Base-by-base conservation (phyloP, 2,113 vertebrate species). In the Hylia prasina region DNA sequence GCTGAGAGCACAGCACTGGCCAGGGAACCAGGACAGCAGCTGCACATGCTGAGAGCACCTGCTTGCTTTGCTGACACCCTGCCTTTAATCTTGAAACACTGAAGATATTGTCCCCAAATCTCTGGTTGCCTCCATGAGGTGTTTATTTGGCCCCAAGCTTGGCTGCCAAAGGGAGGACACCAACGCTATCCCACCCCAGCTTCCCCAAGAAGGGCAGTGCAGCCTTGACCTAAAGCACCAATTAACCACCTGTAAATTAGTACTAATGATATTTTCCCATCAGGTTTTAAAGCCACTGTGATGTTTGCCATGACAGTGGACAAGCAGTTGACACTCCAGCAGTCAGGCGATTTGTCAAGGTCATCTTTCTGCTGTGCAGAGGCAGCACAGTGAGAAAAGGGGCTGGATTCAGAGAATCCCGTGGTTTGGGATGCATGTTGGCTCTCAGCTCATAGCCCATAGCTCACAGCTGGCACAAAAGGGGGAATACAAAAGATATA, bases 301-400 rank as follows among this genome's bases (percentile, higher is more conserved):
- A 44, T 24, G 10, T 40, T 82, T 73, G 28, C 16, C 14, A 35
- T 3, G 22, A 25, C 4, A 12, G 61, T 22, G 31, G 54, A 35
- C 35, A 13, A 45, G 24, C 15, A n/a, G n/a, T n/a, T n/a, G n/a
- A n/a, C n/a, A n/a, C 48, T 45, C 35, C 6, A 22, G 47, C 48
- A 17, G 2, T 21, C 35, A 44, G 39, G 10, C 0, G 0, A 44
- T 27, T 31, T 35, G 17, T 40, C 4, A 48, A 72, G 82, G 73
- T 77, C 64, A 7, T 20, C 19, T 11, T 45, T 33, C 18, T 0
- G 4, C 73, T 63, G 76, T 28, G 39, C 64, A 85, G 65, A 24
- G 80, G 71, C 22, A 48, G 58, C 12, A 7, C 25, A 14, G 31
- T 3, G 18, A 72, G 61, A 64, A 25, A 1, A 8, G 27, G 35